Conservation (phyloP, 92 coral and sea anemone species). For the Montipora capitata region DNA sequence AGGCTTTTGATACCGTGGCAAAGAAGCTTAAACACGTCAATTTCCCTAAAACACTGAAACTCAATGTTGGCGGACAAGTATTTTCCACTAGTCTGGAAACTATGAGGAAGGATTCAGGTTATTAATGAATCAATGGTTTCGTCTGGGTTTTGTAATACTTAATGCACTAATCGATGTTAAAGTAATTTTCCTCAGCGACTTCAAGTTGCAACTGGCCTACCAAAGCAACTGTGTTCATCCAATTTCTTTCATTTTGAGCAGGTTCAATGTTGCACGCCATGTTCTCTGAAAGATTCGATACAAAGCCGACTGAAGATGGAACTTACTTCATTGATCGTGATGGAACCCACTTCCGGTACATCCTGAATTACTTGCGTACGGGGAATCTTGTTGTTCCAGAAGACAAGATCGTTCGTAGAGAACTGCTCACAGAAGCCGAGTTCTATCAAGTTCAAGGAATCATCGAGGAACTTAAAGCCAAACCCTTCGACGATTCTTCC, state of each 20-base stretch:
- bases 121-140: no score
- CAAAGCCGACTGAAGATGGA: constrained; percentile 84
- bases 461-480: constrained; percentile 54
- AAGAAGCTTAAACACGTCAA: neutral
- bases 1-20: no score
- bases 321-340: constrained; percentile 87
- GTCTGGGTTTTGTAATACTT: no score
- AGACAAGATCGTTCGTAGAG: constrained; percentile 53
- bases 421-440: constrained; percentile 79
- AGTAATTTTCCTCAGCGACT: no score
- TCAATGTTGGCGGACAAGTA: constrained; percentile 83
- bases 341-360: constrained; percentile 78
- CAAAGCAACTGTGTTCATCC: no score
- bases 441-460: constrained; percentile 84
- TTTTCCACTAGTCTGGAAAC: constrained; percentile 79
- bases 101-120: constrained; percentile 57
- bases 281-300: constrained; percentile 85
- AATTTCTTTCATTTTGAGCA: neutral
- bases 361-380: constrained; percentile 80
- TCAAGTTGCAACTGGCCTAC: no score
- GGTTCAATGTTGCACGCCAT: constrained; percentile 87
- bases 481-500: constrained; percentile 44
- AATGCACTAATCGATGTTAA: no score
- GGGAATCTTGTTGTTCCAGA: constrained; percentile 76
- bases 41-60: constrained; percentile 66